Base-by-base conservation (phyloP, 2,113 vertebrate species). In the Oryzias woworae region DNA sequence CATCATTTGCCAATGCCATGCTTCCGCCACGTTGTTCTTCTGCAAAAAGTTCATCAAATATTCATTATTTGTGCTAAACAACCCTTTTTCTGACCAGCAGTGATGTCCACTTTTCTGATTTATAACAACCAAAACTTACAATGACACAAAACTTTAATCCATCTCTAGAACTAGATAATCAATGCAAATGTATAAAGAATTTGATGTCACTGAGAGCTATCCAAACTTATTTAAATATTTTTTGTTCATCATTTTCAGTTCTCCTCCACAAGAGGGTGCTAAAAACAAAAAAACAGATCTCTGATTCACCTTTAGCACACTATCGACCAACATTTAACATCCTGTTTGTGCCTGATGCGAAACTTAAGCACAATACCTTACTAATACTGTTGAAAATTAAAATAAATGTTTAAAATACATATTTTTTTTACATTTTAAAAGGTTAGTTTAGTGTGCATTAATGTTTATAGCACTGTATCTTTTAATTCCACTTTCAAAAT, bases 201-300 rank as follows among this genome's bases (percentile, higher is more conserved):
- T 36, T 36, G 31, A 36, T 36, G 2, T 8, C 3, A 10, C 12
- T 36, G 10, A 36, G 8, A 36, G 8, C 36, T 36, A 36, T 36
- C 10, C 36, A 3, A 36, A 36, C 36, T 36, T 36, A 12, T 36
- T 36, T 36, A 36, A 36, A 15, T 31, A 49, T 52, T n/a, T 43
- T 13, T 41, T 46, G n/a, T 26, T 45, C 12, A 3, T 61, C 53
- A 75, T 4, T 2, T n/a, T 46, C 15, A 6, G 17, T 31, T 23
- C 56, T 28, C 1, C 7, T 66, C 85, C 89, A 89, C 83, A 77
- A 86, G 86, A 84, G 80, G 88, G 87, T 47, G 86, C 86, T 68
- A 69, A 52, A 53, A 43, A 61, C 50, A 73, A 68, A 71, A 22
- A 23, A 17, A 65, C 46, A 4, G 5, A 10, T 42, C 2, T 13